Evolutionary conservation across 2,113 vertebrate species (phyloP), one percentile per base, ranked within the genome.

Genomic region (Hypocryptadius cinnamomeus): DNA sequence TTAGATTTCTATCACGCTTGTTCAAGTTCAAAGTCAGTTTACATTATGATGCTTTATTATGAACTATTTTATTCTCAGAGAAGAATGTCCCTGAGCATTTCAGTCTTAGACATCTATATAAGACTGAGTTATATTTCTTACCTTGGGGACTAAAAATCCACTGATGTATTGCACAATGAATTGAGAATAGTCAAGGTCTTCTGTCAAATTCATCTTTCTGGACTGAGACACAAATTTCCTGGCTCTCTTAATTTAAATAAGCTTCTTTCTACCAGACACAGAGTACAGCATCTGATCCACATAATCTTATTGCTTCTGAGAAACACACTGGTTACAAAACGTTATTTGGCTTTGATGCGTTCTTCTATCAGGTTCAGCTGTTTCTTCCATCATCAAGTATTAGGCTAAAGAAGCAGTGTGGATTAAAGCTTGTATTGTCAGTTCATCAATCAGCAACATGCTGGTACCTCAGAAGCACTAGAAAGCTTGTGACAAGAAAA

Each of bases 131-230:
- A 4, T 31, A n/a, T 74, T 11, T 48, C 82, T 95, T 95, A 98
- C 98, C 97, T 98, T 98, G 13, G 98, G 98, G 57, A 98, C 82
- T 47, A 98, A 97, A 97, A 98, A 98, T 33, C 98, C 98, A 61
- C 97, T 95, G 70, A 94, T 97, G 11, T 98, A 98, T 28, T 98
- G 93, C 78, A 98, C 79, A 45, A 98, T 96, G 76, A 96, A 97
- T 72, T 93, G 89, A 54, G 93, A 91, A 74, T 96, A 98, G 12
- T 73, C 85, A 17, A 81, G 74, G 24, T 95, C 96, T 73, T 95
- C 83, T 6, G 60, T 13, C 4, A 22, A 93, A 30, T 57, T 37
- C 97, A 97, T 96, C 30, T 71, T 90, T 53, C 37, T 24, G 5
- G 14, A 44, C 39, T 61, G 33, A 45, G 30, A 6, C 23, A 78